These are phyloP conservation scores for Oscheius sp. DNA, from an alignment of 1,140 invertebrate genomes.

Conservation along the genomic window DNA sequence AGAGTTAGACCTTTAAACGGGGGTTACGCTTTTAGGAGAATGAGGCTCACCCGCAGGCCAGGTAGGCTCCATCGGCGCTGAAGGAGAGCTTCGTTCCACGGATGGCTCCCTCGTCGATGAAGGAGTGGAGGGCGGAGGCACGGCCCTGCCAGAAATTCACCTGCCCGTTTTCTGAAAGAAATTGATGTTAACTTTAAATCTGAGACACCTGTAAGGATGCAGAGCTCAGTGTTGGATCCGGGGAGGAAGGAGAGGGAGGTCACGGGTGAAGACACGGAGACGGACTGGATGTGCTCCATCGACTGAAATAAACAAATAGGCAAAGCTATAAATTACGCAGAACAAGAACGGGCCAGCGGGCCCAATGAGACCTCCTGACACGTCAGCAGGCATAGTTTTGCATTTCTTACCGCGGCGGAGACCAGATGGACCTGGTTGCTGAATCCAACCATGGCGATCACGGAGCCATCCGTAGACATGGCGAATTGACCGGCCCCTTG, in stretches of 20 bases:
- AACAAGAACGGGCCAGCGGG: too few species aligned
- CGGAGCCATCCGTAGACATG: not conserved
- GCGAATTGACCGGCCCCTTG: not conserved
- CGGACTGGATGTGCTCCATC: not conserved
- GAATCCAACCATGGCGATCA: not conserved
- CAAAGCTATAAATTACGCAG: not conserved
- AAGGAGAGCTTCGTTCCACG: slow-evolving; percentile 1
- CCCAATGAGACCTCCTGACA: too few species aligned
- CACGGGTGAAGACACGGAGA: not conserved
- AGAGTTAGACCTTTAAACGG: not conserved
- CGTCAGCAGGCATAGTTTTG: not conserved
- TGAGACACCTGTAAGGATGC: not conserved
- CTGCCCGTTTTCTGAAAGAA: not conserved
- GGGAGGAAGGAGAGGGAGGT: not conserved
- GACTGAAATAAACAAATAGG: not conserved
- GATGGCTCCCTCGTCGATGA: slow-evolving; percentile 10
- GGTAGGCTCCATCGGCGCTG: not conserved
- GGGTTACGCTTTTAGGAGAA: not conserved
- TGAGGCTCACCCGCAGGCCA: slow-evolving; percentile 4
- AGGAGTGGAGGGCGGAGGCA: not conserved
- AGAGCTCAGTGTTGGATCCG: not conserved
- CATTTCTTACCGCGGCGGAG: not conserved
- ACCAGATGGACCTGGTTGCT: not conserved
- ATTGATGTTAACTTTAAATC: not conserved
- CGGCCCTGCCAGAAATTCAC: not conserved